Evolutionary conservation across 2,888 invertebrate genomes (phyloP), one percentile per base, ranked within the genome.

Genomic region (Malthinus flaveolus): DNA sequence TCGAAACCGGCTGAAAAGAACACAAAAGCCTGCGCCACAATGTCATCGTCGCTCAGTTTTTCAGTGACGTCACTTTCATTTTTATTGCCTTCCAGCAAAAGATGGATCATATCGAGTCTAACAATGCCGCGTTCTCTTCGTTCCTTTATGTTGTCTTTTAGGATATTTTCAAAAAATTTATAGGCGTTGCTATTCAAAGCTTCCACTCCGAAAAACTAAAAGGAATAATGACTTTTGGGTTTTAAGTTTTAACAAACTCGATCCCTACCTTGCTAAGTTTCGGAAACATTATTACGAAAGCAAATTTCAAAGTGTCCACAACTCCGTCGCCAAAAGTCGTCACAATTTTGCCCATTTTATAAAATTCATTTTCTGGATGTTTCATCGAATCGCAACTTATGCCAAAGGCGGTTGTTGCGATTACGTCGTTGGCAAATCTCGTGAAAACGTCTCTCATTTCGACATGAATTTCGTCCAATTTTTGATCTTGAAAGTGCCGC

Each of bases 1-100:
- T 83, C 82, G 61, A 81, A 83, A 1, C 83, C 83, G 15, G 81
- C 83, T 1, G 82, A 71, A 71, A 82, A 82, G 74, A 83, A 83
- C 1, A 82, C 64, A 2, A 83, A 61, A 10, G 80, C 81, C 72
- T 86, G 86, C 0, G 84, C 82, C 0, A 83, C 81, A 7, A 86
- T 78, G 49, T 85, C 85, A 0, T 81, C 78, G 48, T 71, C 66
- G 6, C 71, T 66, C 10, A 71, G 49, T 56, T 66, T 47, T 3
- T 12, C 10, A n/a, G n/a, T n/a, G n/a, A n/a, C n/a, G n/a, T n/a
- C n/a, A n/a, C n/a, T n/a, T n/a, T n/a, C n/a, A n/a, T n/a, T n/a
- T n/a, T n/a, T n/a, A n/a, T n/a, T n/a, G n/a, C n/a, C 80, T 64
- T 82, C 80, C 77, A 83, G 77, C 1, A 83, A 71, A 8, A 83